Evolutionary conservation across 92 coral and sea anemone genomes (phyloP).

Genomic region (Palythoa grandiflora): DNA sequence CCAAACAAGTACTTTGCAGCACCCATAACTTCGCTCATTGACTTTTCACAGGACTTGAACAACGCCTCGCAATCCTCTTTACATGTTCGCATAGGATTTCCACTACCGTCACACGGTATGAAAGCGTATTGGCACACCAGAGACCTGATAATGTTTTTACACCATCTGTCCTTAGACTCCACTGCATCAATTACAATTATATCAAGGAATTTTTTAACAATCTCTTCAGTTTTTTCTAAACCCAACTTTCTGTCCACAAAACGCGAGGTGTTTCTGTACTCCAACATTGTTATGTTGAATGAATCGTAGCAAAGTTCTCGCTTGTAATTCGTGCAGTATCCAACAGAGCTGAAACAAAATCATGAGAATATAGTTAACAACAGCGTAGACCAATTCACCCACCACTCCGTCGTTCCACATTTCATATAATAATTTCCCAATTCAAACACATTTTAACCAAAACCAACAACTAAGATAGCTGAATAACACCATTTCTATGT

Average conservation of each 20-base stretch:
- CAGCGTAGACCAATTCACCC: too few relatives aligned
- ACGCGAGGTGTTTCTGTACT: constrained; percentile 67
- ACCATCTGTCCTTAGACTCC: constrained; percentile 38
- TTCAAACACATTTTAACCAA: too few relatives aligned
- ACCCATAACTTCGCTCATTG: constrained; percentile 77
- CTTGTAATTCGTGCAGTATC: constrained; percentile 74
- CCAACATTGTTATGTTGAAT: constrained; percentile 73
- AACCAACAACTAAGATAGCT: too few relatives aligned
- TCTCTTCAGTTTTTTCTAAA: constrained; percentile 63
- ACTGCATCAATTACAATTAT: constrained; percentile 63
- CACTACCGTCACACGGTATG: constrained; percentile 25
- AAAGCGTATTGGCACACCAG: constrained; percentile 56
- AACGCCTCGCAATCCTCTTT: constrained; percentile 49
- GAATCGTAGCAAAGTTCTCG: constrained; percentile 64
- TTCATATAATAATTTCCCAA: too few relatives aligned
- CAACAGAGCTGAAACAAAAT: constrained; percentile 53
- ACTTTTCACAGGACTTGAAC: constrained; percentile 61
- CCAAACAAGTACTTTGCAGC: constrained; percentile 71
- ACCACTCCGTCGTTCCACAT: too few relatives aligned
- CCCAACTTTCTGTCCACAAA: constrained; percentile 92
- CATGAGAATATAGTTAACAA: neutral
- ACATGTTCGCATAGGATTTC: constrained; percentile 25
- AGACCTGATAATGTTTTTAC: constrained; percentile 44
- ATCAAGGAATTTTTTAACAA: constrained; percentile 47
- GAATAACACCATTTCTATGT: too few relatives aligned